phyloP scores from a whole-genome alignment of 92 coral and sea anemone genomes.

The Pocillopora grandis region DNA sequence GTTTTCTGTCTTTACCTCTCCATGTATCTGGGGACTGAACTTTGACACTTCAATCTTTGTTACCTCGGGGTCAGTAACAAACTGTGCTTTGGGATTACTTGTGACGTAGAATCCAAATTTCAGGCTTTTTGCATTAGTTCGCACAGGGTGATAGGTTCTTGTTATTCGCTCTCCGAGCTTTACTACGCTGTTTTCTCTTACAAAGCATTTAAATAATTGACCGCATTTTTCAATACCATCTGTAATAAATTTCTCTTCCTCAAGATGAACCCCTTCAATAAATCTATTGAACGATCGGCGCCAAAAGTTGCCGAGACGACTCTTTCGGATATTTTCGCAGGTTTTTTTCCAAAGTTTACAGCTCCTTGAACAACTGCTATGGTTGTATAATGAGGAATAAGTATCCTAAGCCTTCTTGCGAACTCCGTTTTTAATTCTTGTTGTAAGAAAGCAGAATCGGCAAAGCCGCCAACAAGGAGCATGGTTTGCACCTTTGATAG shows the following conservation, averaged over 20 bases:
- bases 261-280: conserved; percentile 46
- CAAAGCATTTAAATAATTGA: conserved; percentile 51
- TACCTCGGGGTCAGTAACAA: conserved; percentile 36
- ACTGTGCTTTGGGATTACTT: conserved; percentile 18
- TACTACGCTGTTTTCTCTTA: conserved; percentile 40
- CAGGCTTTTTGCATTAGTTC: conserved; percentile 42
- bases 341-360: conserved; percentile 68
- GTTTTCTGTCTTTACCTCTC: conserved; percentile 11
- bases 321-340: conserved; percentile 51
- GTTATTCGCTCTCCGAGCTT: conserved; percentile 51
- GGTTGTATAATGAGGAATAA: conserved; percentile 61
- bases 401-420: conserved; percentile 9
- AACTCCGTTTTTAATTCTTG: conserved; percentile 46
- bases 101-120: conserved; percentile 55
- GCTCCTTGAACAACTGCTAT: conserved; percentile 72
- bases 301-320: conserved; percentile 58
- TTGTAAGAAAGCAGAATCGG: conserved; percentile 60
- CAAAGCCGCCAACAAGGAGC: conserved; percentile 71
- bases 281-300: conserved; percentile 31
- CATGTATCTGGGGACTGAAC: conserved; percentile 34
- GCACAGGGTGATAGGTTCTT: conserved; percentile 28
- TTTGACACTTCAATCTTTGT: conserved; percentile 2
- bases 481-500: conserved; percentile 47
- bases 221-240: conserved; percentile 61
- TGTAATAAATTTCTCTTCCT: conserved; percentile 42